Base-by-base conservation (phyloP, 37 sponge, comb jelly and placozoan species). In the Geodia barretti region DNA sequence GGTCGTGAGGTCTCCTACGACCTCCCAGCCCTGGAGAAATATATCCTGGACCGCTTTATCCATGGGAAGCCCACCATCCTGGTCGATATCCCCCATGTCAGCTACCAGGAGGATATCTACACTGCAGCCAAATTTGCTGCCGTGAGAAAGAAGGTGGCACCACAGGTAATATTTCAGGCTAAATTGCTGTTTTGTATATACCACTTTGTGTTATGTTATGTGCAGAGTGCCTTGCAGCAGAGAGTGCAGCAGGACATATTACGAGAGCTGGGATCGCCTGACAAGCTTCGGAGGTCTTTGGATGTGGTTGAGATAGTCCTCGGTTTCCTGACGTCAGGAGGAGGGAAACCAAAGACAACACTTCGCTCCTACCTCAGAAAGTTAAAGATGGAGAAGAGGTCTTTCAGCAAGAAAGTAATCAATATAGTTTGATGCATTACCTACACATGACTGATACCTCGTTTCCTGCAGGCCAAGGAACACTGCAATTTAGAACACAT, bases 31-130 rank as follows among this genome's bases (percentile, higher is more conserved):
- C 82, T 92, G 25, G 88, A 92, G 77, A 87, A 79, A 31, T 89
- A 92, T 75, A 79, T 92, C 62, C 72, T 82, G 23, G 66, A 87
- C 59, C 38, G 85, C 31, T 92, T 92, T 62, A 74, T 92, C 31
- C 69, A 83, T 65, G 88, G 89, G 25, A 87, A 83, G 60, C 89
- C 92, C 1, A 9, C 29, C 29, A 80, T 92, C 32, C 77, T 88
- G 20, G 4, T 43, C 24, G 76, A 74, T 41, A 90, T 80, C 30
- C 86, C 81, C 38, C 73, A 77, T 40, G 82, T 90, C 1, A 70
- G 72, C 23, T 85, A 77, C 61, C 68, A 68, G 11, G 72, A 80
- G 41, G 78, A 85, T 31, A 80, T 76, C 42, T 62, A 81, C 70
- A 77, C 60, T 4, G 60, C 64, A 68, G 86, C 36, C 37, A 72